Percentiles rank a stretch among this genome's conserved stretches.
Evolutionary conservation across 92 coral and sea anemone genomes (phyloP).

Genomic region (Bergia puertoricense): DNA sequence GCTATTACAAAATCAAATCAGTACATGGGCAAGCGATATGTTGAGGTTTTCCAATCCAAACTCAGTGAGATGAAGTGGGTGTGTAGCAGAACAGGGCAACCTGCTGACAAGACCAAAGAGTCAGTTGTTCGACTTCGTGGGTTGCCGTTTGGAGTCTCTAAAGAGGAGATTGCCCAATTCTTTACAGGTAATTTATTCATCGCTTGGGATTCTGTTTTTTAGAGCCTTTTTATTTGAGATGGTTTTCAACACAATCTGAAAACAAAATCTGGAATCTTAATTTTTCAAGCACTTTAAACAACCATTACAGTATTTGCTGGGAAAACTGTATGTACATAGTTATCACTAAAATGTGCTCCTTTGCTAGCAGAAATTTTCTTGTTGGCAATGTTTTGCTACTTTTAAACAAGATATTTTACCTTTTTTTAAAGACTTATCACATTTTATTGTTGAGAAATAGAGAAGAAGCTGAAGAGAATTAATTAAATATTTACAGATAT

Average conservation of each 20-base stretch:
- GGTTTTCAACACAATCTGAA: background rate
- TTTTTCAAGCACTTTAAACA: no score
- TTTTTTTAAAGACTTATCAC: no score
- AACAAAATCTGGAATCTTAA: background rate
- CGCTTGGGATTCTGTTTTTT: background rate
- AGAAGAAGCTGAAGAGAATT: no score
- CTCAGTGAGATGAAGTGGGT: conserved; percentile 96
- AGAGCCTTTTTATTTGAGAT: background rate
- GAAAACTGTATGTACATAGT: no score
- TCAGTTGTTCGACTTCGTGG: conserved; percentile 94
- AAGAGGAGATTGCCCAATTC: conserved; percentile 96
- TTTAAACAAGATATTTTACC: no score
- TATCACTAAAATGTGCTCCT: no score
- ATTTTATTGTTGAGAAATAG: no score
- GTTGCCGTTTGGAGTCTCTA: conserved; percentile 86
- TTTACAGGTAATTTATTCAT: conserved; percentile 73
- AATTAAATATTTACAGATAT: no score
- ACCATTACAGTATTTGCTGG: no score
- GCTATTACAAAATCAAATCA: conserved; percentile 74
- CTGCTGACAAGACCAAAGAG: conserved; percentile 78
- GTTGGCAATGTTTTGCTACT: no score
- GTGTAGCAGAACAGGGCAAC: conserved; percentile 84
- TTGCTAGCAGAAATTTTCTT: no score
- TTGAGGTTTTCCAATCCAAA: conserved; percentile 92
- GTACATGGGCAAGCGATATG: conserved; percentile 95